Conservation (phyloP, 2,797 vertebrate species). For the Gallirallus australis region DNA sequence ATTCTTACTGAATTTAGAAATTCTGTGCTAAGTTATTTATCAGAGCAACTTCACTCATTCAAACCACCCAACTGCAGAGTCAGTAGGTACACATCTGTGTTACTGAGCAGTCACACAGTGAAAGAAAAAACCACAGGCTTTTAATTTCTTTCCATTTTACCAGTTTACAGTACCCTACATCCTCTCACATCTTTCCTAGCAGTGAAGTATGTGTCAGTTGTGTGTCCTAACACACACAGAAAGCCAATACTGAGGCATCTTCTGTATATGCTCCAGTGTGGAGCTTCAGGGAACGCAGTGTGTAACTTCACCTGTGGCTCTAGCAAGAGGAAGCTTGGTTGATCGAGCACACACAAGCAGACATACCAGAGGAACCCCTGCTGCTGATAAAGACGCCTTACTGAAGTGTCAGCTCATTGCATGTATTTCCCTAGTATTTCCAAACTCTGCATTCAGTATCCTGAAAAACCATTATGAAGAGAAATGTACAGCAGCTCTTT, state of each 20-base stretch:
- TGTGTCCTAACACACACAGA: background rate
- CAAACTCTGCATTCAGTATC: background rate
- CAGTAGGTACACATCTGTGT: background rate
- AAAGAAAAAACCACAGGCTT: background rate
- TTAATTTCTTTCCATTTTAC: background rate
- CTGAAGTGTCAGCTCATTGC: no score
- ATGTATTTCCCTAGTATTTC: background rate
- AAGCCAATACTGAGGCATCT: background rate
- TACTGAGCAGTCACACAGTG: rapidly evolving
- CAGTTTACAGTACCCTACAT: background rate
- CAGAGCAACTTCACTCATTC: background rate
- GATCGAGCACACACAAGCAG: background rate
- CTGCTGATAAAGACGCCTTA: rapidly evolving
- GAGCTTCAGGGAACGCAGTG: background rate
- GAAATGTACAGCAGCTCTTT: background rate
- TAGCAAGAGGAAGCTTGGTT: background rate
- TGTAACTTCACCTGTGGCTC: background rate
- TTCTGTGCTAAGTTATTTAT: background rate
- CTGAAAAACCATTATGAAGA: background rate
- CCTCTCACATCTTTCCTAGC: background rate
- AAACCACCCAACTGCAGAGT: rapidly evolving
- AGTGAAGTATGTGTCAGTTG: background rate
- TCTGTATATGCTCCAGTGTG: rapidly evolving
- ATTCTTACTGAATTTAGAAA: background rate
- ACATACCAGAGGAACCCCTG: no score